Evolutionary conservation across 2,113 vertebrate species (phyloP).

Genomic region (Galeopterus variegatus): DNA sequence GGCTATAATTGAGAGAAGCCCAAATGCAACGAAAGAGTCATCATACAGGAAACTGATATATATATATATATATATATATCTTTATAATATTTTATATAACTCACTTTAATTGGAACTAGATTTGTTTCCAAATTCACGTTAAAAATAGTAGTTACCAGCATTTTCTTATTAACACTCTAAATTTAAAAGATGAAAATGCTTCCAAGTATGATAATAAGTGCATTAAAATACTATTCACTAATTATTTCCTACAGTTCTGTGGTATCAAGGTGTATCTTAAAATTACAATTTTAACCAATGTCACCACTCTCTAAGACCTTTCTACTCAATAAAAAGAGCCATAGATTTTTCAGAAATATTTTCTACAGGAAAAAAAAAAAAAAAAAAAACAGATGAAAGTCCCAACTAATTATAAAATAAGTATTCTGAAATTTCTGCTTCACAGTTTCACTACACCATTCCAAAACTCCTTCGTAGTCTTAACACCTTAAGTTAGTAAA

Average conservation of each 20-base stretch:
- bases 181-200: conserved; percentile 62
- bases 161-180: conserved; percentile 65
- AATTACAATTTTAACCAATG: conserved; percentile 51
- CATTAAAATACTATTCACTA: conserved; percentile 13
- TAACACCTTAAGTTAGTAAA: conserved; percentile 4
- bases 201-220: conserved; percentile 64
- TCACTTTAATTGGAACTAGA: conserved; percentile 36
- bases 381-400: background rate
- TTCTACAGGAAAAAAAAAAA: background rate
- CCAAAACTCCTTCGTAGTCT: background rate
- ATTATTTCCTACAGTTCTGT: conserved; percentile 55
- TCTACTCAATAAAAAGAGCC: background rate
- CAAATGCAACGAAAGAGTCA: conserved; percentile 51
- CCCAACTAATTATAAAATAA: background rate
- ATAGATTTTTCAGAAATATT: conserved; percentile 30
- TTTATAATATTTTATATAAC: conserved; percentile 55
- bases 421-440: background rate
- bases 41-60: conserved; percentile 50
- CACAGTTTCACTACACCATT: background rate
- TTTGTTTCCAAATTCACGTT: conserved; percentile 62
- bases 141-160: conserved; percentile 51
- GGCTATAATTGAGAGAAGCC: conserved; percentile 67
- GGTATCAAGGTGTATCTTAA: conserved; percentile 1
- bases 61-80: background rate
- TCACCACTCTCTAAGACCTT: conserved; percentile 19